Evolutionary conservation across 2,888 invertebrate genomes (phyloP), one percentile per base, ranked within the genome.

Genomic region (Drosophila dives): DNA sequence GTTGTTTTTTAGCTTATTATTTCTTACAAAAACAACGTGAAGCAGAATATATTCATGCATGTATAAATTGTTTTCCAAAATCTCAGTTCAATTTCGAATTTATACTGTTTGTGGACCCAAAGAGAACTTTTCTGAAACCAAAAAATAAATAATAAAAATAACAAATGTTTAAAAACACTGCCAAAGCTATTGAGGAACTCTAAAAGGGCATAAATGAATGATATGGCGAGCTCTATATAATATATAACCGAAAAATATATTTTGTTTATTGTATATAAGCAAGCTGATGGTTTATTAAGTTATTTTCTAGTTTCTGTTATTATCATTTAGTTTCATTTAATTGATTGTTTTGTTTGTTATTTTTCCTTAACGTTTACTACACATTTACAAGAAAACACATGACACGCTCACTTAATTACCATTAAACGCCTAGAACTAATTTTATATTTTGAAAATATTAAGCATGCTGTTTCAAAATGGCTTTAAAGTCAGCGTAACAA

Each of bases 61-160:
- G 45, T 56, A 66, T 56, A 56, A 69, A 76, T 71, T 81, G 29
- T 72, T 80, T 75, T 75, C 55, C 63, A 71, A 70, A 71, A 72
- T 66, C 50, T 8, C 69, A 63, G 61, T 76, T 68, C 84, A 79
- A 88, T 83, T 78, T 83, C 36, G 75, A 84, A 79, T 83, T 83
- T 81, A 84, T 93, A 90, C 89, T 91, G 94, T 94, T 94, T 94
- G 94, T 94, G 94, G 94, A 94, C 94, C 94, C 92, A 91, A 95
- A 94, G 94, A 95, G 95, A 95, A 95, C 95, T 95, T 95, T 95
- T 95, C 95, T 95, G 95, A 95, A 95, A 95, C 94, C 93, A 93
- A 94, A 94, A 68, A 50, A 66, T 23, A 29, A 70, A 67, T 53
- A 58, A 56, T 50, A 45, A 53, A 48, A 45, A 75, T 26, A 42